Percentiles rank a stretch among this genome's conserved stretches.
These are phyloP conservation scores for Babyrousa celebensis DNA, from an alignment of 2,797 vertebrate genomes.

Conservation along the genomic window DNA sequence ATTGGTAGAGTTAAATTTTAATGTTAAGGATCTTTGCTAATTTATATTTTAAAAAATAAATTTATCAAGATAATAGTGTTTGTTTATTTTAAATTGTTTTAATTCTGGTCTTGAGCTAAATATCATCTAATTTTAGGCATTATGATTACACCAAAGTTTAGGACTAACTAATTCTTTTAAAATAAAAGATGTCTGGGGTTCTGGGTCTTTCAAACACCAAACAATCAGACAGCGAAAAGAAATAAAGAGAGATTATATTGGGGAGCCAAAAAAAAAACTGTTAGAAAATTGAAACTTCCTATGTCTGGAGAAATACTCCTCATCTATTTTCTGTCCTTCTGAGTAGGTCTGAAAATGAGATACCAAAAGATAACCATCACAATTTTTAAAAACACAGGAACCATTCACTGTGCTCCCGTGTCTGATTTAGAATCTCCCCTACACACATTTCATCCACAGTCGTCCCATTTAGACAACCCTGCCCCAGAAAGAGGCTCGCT, in stretches of 20 bases:
- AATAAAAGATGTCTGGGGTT: neutral
- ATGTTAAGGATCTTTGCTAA: neutral
- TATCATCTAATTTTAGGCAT: neutral
- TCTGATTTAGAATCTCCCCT: neutral
- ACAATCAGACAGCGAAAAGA: neutral
- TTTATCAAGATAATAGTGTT: neutral
- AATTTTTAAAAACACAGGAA: neutral
- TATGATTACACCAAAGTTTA: neutral
- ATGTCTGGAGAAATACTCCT: neutral
- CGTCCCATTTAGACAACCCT: neutral
- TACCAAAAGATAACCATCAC: neutral
- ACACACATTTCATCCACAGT: neutral
- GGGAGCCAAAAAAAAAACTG: neutral
- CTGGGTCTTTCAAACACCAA: neutral
- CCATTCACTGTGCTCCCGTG: neutral
- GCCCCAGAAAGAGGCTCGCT: neutral
- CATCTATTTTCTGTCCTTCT: neutral
- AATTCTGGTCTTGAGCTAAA: conserved; percentile 30
- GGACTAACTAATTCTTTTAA: neutral
- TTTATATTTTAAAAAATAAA: conserved; percentile 39
- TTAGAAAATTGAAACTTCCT: conserved; percentile 3
- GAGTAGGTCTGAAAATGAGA: neutral
- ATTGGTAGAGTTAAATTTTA: neutral
- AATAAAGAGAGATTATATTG: neutral
- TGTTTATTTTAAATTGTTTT: conserved; percentile 6